Percentiles rank a stretch among this genome's conserved stretches.
Conservation (phyloP, 2,797 vertebrate species). For the Loris lydekkerianus region DNA sequence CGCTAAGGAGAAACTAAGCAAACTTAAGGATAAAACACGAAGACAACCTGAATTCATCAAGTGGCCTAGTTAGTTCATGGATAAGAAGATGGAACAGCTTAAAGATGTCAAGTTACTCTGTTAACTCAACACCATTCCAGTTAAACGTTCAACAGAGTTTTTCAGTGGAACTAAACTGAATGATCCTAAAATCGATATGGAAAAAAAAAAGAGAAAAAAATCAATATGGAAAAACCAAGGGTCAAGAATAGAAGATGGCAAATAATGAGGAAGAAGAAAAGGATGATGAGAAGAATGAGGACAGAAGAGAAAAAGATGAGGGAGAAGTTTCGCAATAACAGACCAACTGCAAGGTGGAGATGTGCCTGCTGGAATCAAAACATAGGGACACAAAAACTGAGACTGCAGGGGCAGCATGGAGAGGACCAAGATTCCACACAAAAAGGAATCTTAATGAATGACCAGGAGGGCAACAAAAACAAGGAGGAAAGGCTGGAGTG, state of each 20-base stretch:
- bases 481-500: not conserved
- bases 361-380: not conserved
- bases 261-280: not conserved
- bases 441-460: not conserved
- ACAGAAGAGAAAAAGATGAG: too few relatives aligned
- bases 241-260: slow-evolving; percentile 1
- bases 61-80: not conserved
- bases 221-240: not conserved
- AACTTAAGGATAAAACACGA: slow-evolving; percentile 15
- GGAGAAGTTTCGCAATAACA: not conserved
- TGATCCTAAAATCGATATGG: not conserved
- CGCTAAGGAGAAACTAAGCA: slow-evolving; percentile 17
- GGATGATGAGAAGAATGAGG: not conserved
- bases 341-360: not conserved
- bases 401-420: not conserved
- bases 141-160: slow-evolving; percentile 7
- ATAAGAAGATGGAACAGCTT: not conserved
- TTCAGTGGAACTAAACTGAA: slow-evolving; percentile 2
- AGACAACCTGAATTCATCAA: not conserved
- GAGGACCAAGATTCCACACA: not conserved
- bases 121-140: not conserved
- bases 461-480: not conserved
- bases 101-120: not conserved
- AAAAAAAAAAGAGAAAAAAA: not conserved
- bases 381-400: not conserved